phyloP scores from a whole-genome alignment of 2,797 vertebrate species.

The Malurus splendens region DNA sequence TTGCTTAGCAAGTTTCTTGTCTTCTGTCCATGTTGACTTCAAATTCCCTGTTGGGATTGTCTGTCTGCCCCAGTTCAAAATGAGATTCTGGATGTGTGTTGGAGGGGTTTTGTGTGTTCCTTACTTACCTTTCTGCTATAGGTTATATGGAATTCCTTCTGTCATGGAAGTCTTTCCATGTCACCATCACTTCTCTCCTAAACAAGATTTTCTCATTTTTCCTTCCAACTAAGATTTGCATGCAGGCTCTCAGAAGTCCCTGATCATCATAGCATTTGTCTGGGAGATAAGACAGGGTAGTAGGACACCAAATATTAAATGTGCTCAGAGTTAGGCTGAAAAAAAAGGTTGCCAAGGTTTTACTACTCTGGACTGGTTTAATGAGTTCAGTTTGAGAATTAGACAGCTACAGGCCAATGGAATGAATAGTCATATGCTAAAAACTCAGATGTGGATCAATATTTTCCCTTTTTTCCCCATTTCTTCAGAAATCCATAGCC shows the following conservation, averaged over 20 bases:
- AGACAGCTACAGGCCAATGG: background rate
- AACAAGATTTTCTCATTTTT: background rate
- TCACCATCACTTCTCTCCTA: background rate
- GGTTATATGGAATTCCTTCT: background rate
- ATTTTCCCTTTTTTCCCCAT: background rate
- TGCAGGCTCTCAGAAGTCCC: background rate
- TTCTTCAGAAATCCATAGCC: background rate
- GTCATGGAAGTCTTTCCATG: background rate
- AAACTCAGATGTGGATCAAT: background rate
- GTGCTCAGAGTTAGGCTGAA: background rate
- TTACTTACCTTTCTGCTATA: background rate
- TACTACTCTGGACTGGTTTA: background rate
- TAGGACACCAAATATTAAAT: background rate
- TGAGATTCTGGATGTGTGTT: background rate
- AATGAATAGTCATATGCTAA: background rate
- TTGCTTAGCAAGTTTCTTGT: background rate
- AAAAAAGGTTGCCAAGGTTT: background rate
- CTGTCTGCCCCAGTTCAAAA: background rate
- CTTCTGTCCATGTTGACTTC: background rate
- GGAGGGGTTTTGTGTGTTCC: background rate
- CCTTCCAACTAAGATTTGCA: background rate
- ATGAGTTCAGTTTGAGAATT: background rate
- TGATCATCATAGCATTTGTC: background rate
- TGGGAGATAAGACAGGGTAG: background rate
- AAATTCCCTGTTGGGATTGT: background rate